Evolutionary conservation across 2,113 vertebrate genomes (phyloP).

Genomic region (Jaculus jaculus): DNA sequence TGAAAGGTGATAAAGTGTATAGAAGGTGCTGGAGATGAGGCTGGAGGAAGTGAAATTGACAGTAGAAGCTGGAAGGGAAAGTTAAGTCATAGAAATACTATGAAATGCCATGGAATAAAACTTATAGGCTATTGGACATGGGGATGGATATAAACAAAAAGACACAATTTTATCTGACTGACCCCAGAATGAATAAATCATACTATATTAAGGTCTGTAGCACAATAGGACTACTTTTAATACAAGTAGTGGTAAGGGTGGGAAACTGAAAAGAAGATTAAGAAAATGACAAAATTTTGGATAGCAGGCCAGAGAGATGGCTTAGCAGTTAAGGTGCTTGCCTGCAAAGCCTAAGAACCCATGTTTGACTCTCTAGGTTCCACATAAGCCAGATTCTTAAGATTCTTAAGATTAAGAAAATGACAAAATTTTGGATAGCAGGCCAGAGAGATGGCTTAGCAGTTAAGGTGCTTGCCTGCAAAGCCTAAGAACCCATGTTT

Average conservation of each 20-base stretch:
- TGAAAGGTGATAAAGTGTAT: constrained; percentile 4
- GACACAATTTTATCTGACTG: neutral
- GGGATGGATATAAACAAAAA: neutral
- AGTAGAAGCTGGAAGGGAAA: neutral
- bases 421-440: neutral
- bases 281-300: neutral
- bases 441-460: too few species aligned
- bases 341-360: too few species aligned
- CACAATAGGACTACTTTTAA: neutral
- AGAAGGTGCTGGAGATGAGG: neutral
- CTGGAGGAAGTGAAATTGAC: neutral
- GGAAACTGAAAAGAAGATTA: neutral
- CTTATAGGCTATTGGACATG: constrained; percentile 1
- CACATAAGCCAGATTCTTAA: too few species aligned
- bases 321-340: too few species aligned
- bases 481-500: too few species aligned
- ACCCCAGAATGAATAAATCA: neutral
- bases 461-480: too few species aligned
- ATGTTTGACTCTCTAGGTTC: too few species aligned
- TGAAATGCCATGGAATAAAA: neutral
- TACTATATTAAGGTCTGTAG: neutral
- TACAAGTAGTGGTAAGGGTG: neutral
- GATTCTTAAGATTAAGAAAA: constrained; percentile 19
- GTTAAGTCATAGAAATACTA: neutral
- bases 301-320: too few species aligned